Conservation (phyloP, 2,797 vertebrate genomes). For the Gambusia yucatana region DNA sequence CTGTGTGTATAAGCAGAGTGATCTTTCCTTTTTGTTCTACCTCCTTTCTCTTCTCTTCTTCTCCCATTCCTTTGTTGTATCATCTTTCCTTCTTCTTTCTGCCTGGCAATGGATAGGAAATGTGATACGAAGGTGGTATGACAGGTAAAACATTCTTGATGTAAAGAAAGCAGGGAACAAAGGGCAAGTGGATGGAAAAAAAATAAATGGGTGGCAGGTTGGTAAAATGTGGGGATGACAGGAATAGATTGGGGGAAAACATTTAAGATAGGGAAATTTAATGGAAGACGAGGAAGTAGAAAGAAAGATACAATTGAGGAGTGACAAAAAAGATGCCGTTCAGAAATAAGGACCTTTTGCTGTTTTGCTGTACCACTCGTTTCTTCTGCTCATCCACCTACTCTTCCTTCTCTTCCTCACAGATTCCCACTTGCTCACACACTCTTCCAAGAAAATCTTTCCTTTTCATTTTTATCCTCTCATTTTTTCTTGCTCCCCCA, state of each 20-base stretch:
- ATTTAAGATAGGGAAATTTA: constrained; percentile 31
- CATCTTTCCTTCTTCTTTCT: constrained; percentile 24
- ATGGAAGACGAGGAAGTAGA: constrained; percentile 36
- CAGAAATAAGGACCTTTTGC: constrained; percentile 45
- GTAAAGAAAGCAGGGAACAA: constrained; percentile 51
- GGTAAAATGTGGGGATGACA: constrained; percentile 46
- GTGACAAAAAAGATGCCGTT: constrained; percentile 32
- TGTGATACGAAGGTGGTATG: constrained; percentile 89
- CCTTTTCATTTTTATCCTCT: constrained; percentile 31
- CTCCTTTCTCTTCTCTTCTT: constrained; percentile 29
- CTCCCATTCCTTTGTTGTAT: constrained; percentile 22
- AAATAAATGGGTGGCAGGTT: constrained; percentile 46
- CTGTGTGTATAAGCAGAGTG: constrained; percentile 63
- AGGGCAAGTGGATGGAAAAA: constrained; percentile 50
- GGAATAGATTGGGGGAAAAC: constrained; percentile 29
- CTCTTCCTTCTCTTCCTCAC: constrained; percentile 78
- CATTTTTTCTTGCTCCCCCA: constrained; percentile 62
- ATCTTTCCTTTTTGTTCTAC: constrained; percentile 70
- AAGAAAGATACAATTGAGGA: constrained; percentile 40
- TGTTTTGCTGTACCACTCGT: constrained; percentile 68
- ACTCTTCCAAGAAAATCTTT: constrained; percentile 62
- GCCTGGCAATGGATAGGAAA: constrained; percentile 68
- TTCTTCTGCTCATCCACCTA: constrained; percentile 51
- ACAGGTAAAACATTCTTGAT: constrained; percentile 87
- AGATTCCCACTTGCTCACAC: constrained; percentile 83